A percentile compares a stretch with the other conserved stretches of the same genome.
Conservation (phyloP, 2,113 vertebrate genomes). For the Myrmecobius fasciatus region DNA sequence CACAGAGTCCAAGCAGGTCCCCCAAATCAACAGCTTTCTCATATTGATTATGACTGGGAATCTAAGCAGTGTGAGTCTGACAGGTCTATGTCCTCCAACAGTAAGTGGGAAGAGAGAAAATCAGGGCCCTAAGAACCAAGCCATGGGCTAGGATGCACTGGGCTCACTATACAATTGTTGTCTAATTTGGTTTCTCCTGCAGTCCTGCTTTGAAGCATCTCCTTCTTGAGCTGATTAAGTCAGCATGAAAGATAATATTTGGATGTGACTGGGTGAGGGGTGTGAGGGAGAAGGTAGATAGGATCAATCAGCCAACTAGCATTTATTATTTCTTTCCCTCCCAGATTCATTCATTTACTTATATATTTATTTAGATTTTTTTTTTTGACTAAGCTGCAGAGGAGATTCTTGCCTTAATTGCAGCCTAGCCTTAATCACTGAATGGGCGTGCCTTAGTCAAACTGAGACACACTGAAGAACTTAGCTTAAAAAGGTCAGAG, state of each 20-base stretch:
- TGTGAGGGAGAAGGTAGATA: background rate
- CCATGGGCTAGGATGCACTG: background rate
- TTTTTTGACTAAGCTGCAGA: too few relatives aligned
- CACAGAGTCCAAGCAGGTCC: background rate
- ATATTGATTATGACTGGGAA: background rate
- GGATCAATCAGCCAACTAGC: background rate
- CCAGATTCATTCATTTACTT: too few relatives aligned
- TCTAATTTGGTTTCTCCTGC: background rate
- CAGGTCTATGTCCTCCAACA: background rate
- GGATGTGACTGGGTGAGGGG: background rate
- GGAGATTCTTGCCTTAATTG: too few relatives aligned
- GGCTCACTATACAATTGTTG: background rate
- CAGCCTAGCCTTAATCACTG: too few relatives aligned
- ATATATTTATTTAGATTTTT: too few relatives aligned
- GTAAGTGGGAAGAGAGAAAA: background rate
- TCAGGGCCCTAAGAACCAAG: background rate
- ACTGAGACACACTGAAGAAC: too few relatives aligned
- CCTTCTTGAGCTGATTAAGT: background rate
- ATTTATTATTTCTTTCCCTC: background rate
- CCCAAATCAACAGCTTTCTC: background rate
- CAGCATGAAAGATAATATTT: background rate
- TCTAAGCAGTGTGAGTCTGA: background rate
- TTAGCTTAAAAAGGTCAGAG: too few relatives aligned
- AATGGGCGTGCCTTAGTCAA: too few relatives aligned
- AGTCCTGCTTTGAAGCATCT: background rate